Evolutionary conservation across 1,140 invertebrate genomes (phyloP).

Genomic region (Drosophila burlai): DNA sequence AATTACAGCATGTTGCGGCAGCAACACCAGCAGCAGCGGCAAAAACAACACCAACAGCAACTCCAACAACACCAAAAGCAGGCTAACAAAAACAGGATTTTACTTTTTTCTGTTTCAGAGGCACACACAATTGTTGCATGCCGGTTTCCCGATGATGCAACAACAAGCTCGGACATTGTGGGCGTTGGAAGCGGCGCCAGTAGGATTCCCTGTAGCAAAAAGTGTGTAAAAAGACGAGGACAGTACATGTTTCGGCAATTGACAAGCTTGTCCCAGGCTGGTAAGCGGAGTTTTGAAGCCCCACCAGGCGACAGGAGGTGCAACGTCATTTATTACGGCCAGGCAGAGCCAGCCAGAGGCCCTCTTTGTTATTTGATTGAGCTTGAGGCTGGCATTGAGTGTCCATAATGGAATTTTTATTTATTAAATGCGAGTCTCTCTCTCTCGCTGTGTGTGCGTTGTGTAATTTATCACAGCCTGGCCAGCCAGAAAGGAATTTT

Average conservation of each 20-base stretch:
- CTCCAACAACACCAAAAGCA: constrained; percentile 11
- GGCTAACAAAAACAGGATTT: constrained; percentile 62
- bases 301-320: constrained; percentile 36
- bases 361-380: constrained; percentile 60
- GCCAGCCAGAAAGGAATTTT: constrained; percentile 49
- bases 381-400: constrained; percentile 49
- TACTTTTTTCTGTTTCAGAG: constrained; percentile 9
- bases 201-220: constrained; percentile 1
- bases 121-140: constrained; percentile 66
- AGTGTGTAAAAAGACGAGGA: constrained; percentile 4
- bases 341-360: constrained; percentile 10
- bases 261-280: constrained; percentile 44
- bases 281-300: constrained; percentile 30
- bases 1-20: constrained; percentile 76
- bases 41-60: background rate
- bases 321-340: constrained; percentile 46
- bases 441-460: constrained; percentile 17
- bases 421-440: constrained; percentile 51
- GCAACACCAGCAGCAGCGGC: constrained; percentile 5
- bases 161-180: constrained; percentile 25
- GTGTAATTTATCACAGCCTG: constrained; percentile 58
- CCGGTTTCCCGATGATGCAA: constrained; percentile 46
- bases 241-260: constrained; percentile 37
- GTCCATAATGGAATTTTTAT: constrained; percentile 64
- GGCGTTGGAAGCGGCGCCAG: constrained; percentile 38